These are phyloP conservation scores for Acipenser ruthenus DNA, from an alignment of 2,797 vertebrate species.

Conservation along the genomic window DNA sequence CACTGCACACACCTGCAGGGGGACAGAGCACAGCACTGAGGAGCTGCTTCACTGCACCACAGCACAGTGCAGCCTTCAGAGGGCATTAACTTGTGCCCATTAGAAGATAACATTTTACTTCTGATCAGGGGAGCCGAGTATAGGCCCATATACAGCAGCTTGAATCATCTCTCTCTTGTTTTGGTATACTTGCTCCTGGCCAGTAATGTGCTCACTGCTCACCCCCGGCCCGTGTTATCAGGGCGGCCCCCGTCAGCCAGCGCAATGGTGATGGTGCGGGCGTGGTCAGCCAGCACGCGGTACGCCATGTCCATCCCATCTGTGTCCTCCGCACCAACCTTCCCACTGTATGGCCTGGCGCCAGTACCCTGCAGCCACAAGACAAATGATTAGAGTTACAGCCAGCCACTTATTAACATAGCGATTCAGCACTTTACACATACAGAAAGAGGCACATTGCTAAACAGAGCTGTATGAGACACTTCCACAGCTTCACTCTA, in stretches of 20 bases:
- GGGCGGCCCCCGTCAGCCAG: slow-evolving; percentile 88
- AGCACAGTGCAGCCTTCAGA: too few species aligned
- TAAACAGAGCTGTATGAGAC: slow-evolving; percentile 13
- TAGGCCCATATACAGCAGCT: too few species aligned
- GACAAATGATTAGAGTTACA: slow-evolving; percentile 12
- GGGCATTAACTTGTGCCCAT: too few species aligned
- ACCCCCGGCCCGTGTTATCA: slow-evolving; percentile 95
- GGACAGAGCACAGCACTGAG: too few species aligned
- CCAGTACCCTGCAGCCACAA: slow-evolving; percentile 72
- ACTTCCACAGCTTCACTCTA: not conserved
- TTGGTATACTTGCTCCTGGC: too few species aligned
- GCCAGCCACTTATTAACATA: not conserved
- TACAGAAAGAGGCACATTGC: not conserved
- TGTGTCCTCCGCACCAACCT: slow-evolving; percentile 77
- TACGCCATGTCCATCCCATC: slow-evolving; percentile 98
- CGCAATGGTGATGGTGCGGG: slow-evolving; percentile 94
- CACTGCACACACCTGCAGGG: too few species aligned
- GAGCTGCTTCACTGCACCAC: too few species aligned
- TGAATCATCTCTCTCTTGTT: too few species aligned
- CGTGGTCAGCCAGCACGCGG: slow-evolving; percentile 90
- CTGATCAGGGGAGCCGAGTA: too few species aligned
- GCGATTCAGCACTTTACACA: not conserved
- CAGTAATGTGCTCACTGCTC: slow-evolving; percentile 34
- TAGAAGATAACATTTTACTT: too few species aligned
- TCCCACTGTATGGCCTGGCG: slow-evolving; percentile 76